Base-by-base conservation (phyloP, 2,888 invertebrate species). In the Nymphalis polychloros region DNA sequence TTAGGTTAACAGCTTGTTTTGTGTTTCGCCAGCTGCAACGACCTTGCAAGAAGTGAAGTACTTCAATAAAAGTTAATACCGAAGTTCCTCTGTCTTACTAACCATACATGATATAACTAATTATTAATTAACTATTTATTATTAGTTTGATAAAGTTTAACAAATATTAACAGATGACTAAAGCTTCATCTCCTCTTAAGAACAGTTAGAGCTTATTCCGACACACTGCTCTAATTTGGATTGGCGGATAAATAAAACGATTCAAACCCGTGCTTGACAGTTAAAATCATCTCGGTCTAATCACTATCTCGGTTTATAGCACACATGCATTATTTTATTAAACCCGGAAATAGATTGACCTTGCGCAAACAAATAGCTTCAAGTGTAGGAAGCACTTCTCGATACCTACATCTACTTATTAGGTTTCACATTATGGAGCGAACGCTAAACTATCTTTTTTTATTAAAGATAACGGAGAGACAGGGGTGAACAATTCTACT, bases 1-100 rank as follows among this genome's bases (percentile, higher is more conserved):
- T 66, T 61, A 53, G 66, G 66, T 66, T 61, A 66, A 66, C 53
- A 53, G 53, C 60, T 52, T 23, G 35, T 48, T 65, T 65, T 52
- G 53, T 61, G 31, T 53, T 64, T 60, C 52, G 19, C 59, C 52
- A 65, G 53, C 27, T n/a, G 20, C 27, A 8, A 19, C 52, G 19
- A 31, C 35, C 27, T 48, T 20, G 59, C 6, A 55, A 55, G 27
- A 31, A 10, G 7, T 31, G 17, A 31, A 17, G 7, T 27, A 10
- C 16, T 41, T 41, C 41, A 13, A 41, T 41, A 41, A 41, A 2
- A 31, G 5, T 7, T 53, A 17, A 5, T 16, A n/a, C 27, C 17
- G n/a, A 55, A n/a, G 53, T 55, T 27, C 10, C 16, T 20, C 17
- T 23, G 41, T 41, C 41, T 27, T 53, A 17, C 53, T 16, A 10